A percentile compares a stretch with the other conserved stretches of the same genome.
phyloP scores from a whole-genome alignment of 1,140 invertebrate genomes.

The Panagrolaimus sp. region DNA sequence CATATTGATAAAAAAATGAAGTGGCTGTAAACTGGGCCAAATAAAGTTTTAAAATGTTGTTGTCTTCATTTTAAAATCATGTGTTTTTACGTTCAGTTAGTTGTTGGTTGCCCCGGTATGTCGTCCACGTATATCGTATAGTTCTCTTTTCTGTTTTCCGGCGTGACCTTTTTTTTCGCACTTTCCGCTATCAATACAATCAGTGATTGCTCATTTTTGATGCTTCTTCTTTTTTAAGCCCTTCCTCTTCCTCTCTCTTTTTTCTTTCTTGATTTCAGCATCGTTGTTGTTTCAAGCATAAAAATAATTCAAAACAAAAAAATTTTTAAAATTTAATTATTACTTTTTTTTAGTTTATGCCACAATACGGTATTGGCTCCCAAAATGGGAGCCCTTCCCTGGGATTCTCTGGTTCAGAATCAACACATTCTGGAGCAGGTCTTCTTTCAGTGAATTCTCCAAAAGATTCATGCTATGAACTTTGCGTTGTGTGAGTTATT shows the following conservation, averaged over 20 bases:
- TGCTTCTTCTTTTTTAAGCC: not conserved
- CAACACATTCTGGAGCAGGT: slow-evolving; percentile 6
- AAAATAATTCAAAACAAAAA: too few relatives aligned
- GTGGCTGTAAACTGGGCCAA: too few relatives aligned
- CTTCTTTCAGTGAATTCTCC: not conserved
- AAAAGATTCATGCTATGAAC: slow-evolving; percentile 11
- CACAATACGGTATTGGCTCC: slow-evolving; percentile 16
- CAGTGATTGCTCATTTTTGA: slow-evolving; percentile 17
- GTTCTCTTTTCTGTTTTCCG: slow-evolving; percentile 7
- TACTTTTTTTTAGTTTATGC: slow-evolving; percentile 12
- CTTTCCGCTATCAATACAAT: slow-evolving; percentile 15
- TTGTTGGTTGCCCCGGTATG: too few relatives aligned
- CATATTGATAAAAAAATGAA: too few relatives aligned
- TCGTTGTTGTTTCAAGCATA: not conserved
- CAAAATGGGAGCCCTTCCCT: slow-evolving; percentile 7
- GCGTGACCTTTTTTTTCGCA: slow-evolving; percentile 8
- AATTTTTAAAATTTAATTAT: slow-evolving; percentile 1
- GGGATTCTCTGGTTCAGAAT: slow-evolving; percentile 12
- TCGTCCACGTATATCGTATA: not conserved
- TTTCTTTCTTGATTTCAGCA: not conserved
- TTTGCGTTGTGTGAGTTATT: slow-evolving; percentile 9
- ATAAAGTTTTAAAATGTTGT: too few relatives aligned
- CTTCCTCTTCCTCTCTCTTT: too few relatives aligned
- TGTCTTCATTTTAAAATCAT: too few relatives aligned
- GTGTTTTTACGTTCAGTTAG: too few relatives aligned